Evolutionary conservation across 2,888 invertebrate genomes (phyloP).

Genomic region (Saturnia japonica): DNA sequence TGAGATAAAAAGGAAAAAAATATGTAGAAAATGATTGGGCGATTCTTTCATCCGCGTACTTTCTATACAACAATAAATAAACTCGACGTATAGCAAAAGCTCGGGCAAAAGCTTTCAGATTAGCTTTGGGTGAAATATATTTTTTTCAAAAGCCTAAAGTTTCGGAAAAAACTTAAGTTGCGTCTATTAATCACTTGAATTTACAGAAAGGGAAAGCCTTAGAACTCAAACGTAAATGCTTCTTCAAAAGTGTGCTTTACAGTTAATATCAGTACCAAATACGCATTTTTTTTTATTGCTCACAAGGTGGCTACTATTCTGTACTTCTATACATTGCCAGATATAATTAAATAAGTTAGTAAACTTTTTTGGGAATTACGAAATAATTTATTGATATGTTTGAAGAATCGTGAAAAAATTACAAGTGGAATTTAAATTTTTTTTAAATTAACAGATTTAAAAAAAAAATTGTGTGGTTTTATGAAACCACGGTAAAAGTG

Average conservation of each 20-base stretch:
- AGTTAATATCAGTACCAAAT: background rate
- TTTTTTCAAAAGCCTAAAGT: conserved; percentile 69
- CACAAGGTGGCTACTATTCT: too few species aligned
- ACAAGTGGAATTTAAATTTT: too few species aligned
- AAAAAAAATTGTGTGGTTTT: too few species aligned
- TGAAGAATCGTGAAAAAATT: too few species aligned
- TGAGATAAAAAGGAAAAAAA: conserved; percentile 31
- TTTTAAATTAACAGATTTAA: too few species aligned
- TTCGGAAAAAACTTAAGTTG: conserved; percentile 58
- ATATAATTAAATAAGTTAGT: too few species aligned
- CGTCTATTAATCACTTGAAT: conserved; percentile 76
- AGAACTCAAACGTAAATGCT: conserved; percentile 52
- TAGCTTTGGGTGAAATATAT: conserved; percentile 57
- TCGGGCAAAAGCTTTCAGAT: conserved; percentile 60
- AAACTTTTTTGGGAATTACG: too few species aligned
- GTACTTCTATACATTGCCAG: too few species aligned
- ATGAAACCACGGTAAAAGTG: too few species aligned
- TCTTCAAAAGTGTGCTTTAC: conserved; percentile 28
- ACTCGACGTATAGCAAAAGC: conserved; percentile 36
- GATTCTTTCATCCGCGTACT: conserved; percentile 47
- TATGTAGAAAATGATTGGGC: conserved; percentile 17
- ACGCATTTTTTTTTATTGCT: background rate
- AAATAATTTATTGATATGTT: too few species aligned
- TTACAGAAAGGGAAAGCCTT: conserved; percentile 70
- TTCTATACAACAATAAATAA: conserved; percentile 43